Evolutionary conservation across 1,140 invertebrate genomes (phyloP), one percentile per base, ranked within the genome.

Genomic region (Scaptodrosophila lebanonensis): DNA sequence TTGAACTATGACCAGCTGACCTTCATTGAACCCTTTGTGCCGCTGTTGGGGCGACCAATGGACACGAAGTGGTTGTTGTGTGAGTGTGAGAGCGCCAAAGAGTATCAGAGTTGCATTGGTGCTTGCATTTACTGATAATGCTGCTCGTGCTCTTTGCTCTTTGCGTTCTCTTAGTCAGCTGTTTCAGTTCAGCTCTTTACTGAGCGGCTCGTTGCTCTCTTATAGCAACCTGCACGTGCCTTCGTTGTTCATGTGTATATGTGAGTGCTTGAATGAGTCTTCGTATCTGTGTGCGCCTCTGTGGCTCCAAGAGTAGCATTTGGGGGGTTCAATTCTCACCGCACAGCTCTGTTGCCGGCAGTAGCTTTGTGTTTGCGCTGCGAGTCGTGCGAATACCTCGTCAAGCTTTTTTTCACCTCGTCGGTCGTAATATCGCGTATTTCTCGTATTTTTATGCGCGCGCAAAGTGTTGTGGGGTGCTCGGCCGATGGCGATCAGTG

Each of bases 1-100:
- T 79, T 84, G 82, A 84, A 84, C 82, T 84, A 66, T 84, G 82
- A 84, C 82, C 82, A 52, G 51, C 63, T 84, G 82, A 84, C 82
- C 82, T 84, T 84, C 75, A 75, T 73, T 84, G 82, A 84, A 84
- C 75, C 75, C 75, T 67, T 60, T 73, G 40, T 52, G 22, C 56
- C 44, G 39, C 60, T 50, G 60, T n/a, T n/a, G n/a, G n/a, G n/a
- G n/a, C 50, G 49, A 45, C 18, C 45, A 49, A 15, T 47, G 44
- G 29, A 35, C 8, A n/a, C 12, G 11, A 8, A 13, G 4, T 0
- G 6, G 13, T 15, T 2, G 42, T 38, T 50, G 27, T 45, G 27
- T 33, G 40, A 32, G 42, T 29, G 44, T 39, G 35, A 54, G 43
- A 58, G 53, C 43, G 52, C 18, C 18, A 12, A 25, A 39, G 58